A percentile compares a stretch with the other conserved stretches of the same genome.
These are phyloP conservation scores for Heliothis virescens DNA, from an alignment of 1,140 invertebrate species.

Conservation along the genomic window DNA sequence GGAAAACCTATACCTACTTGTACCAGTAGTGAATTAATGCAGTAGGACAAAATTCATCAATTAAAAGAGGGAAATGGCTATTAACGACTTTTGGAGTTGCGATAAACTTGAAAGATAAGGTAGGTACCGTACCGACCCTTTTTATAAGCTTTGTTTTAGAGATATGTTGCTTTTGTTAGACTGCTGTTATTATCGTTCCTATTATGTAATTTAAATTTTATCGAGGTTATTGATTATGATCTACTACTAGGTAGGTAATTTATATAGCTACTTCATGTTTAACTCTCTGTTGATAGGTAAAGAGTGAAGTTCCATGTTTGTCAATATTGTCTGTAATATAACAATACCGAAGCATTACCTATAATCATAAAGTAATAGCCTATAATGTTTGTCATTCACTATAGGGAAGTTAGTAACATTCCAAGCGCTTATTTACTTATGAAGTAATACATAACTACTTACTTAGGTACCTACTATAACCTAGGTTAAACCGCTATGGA, in stretches of 20 bases:
- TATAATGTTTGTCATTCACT: constrained; percentile 8
- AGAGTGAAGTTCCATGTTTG: constrained; percentile 14
- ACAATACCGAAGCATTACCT: background rate
- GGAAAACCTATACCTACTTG: background rate
- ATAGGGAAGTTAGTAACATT: background rate
- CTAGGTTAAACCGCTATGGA: background rate
- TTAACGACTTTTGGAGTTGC: background rate
- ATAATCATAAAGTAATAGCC: too few species aligned
- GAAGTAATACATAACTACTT: background rate
- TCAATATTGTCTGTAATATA: background rate
- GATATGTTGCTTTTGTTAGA: background rate
- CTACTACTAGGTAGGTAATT: background rate
- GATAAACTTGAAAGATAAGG: constrained; percentile 21
- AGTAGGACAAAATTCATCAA: background rate
- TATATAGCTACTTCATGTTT: background rate
- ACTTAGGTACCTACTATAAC: background rate
- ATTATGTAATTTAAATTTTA: background rate
- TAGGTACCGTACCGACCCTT: background rate
- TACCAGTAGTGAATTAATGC: constrained; percentile 3
- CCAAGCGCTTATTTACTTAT: background rate
- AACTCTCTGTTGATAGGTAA: background rate
- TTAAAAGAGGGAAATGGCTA: constrained; percentile 24
- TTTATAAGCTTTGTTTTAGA: background rate
- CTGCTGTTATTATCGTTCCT: background rate
- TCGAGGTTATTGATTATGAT: background rate